Evolutionary conservation across 2,113 vertebrate species (phyloP).

Genomic region (Ailuropoda melanoleuca): DNA sequence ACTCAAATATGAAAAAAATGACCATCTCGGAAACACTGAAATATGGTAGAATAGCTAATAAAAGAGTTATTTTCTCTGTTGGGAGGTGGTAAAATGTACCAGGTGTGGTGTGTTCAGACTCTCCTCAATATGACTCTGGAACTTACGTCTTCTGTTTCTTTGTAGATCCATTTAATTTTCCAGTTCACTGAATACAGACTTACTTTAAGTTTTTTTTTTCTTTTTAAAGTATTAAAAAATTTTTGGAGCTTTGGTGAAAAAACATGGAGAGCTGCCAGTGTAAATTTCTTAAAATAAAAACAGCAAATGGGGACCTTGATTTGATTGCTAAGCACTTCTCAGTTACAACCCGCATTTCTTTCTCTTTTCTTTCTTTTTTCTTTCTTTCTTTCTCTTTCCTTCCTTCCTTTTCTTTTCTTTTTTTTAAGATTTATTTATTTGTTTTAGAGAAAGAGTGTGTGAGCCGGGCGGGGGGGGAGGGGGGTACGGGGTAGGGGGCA

Average conservation of each 20-base stretch:
- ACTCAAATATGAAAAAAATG: not conserved
- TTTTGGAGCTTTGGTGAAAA: slow-evolving; percentile 51
- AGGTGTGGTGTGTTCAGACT: not conserved
- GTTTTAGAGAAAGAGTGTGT: not conserved
- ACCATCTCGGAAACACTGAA: not conserved
- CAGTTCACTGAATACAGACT: slow-evolving; percentile 15
- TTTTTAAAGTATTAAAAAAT: not conserved
- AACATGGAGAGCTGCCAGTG: not conserved
- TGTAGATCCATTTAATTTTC: slow-evolving; percentile 35
- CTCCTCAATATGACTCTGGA: slow-evolving; percentile 1
- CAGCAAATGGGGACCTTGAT: not conserved
- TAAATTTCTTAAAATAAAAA: slow-evolving; percentile 52
- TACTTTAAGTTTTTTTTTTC: not conserved
- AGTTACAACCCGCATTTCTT: slow-evolving; percentile 1
- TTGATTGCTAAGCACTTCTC: slow-evolving; percentile 34
- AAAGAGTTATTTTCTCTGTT: not conserved
- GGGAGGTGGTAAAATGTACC: not conserved
- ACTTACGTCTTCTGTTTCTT: slow-evolving; percentile 8
- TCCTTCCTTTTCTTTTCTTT: not conserved
- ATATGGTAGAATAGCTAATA: fast-evolving
- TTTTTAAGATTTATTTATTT: not conserved
- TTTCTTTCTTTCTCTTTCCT: not conserved
- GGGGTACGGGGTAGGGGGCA: fast-evolving
- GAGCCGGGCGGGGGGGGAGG: no score
- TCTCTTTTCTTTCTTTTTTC: not conserved